Conservation (phyloP, 2,113 vertebrate genomes). For the Ciconia maguari region DNA sequence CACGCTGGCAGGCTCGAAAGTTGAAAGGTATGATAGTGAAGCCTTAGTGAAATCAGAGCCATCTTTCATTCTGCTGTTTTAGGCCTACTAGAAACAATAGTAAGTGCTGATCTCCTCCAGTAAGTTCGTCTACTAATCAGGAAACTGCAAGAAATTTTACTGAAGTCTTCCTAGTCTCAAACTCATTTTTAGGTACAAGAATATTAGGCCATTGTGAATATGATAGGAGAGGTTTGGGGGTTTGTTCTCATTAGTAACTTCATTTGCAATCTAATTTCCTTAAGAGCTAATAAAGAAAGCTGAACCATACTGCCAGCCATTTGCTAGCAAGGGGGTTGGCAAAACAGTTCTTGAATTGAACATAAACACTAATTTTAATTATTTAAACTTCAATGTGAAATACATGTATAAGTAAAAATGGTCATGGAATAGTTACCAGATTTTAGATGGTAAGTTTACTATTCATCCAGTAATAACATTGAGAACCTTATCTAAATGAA, state of each 20-base stretch:
- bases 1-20: constrained; percentile 48
- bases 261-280: background rate
- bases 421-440: background rate
- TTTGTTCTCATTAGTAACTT: background rate
- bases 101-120: background rate
- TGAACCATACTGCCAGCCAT: background rate
- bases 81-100: background rate
- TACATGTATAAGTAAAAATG: background rate
- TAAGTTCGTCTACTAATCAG: background rate
- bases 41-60: constrained; percentile 22
- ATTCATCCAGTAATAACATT: background rate
- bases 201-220: background rate
- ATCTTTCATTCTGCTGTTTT: background rate
- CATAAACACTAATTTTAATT: background rate
- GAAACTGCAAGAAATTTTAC: background rate
- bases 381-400: background rate
- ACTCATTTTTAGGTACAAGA: background rate
- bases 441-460: background rate
- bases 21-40: constrained; percentile 59
- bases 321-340: background rate
- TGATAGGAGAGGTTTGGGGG: background rate
- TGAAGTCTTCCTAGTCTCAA: background rate
- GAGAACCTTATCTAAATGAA: background rate
- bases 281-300: background rate
- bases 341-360: background rate